Base-by-base conservation (phyloP, 1,140 invertebrate genomes). In the Calephelis nemesis region DNA sequence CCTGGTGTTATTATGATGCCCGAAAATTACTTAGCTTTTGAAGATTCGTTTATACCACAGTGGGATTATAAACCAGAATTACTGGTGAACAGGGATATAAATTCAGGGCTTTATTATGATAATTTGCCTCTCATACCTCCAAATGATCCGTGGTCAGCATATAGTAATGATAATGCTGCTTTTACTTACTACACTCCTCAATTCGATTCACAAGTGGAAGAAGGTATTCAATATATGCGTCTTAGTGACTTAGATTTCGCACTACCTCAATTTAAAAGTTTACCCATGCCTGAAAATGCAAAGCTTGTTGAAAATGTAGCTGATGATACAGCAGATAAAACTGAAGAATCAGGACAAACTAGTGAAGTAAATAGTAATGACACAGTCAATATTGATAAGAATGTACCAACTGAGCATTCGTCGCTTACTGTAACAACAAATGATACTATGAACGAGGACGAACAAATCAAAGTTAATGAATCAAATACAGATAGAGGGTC, bases 11-110 rank as follows among this genome's bases (percentile, higher is more conserved):
- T 92, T 10, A 69, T 87, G 45, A 74, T 92, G 68, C 91, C 91
- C 48, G 91, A 92, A 73, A 90, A 87, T 72, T 92, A 91, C 74
- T 79, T 92, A 74, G 87, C 90, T 15, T 88, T 92, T 72, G 91
- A 92, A 83, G 87, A 92, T 78, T 85, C 88, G 10, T 92, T 88
- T 72, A 85, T 92, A 40, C 89, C 92, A 42, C 74, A 85, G 3
- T 92, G 90, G 88, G 81, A 87, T 65, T 88, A 87, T 63, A 83
- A 85, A 74, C 82, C 85, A 58, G 81, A 87, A 71, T 74, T 79
- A 68, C 62, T 83, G 64, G 74, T 81, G 12, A 75, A 82, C 60
- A 75, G 74, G 64, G 73, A 84, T 65, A 73, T 82, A 52, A 86
- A 85, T 74, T 76, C 83, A 40, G 84, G 82, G 11, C 65, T 88